Evolutionary conservation across 2,113 vertebrate genomes (phyloP).

Genomic region (Indicator indicator): DNA sequence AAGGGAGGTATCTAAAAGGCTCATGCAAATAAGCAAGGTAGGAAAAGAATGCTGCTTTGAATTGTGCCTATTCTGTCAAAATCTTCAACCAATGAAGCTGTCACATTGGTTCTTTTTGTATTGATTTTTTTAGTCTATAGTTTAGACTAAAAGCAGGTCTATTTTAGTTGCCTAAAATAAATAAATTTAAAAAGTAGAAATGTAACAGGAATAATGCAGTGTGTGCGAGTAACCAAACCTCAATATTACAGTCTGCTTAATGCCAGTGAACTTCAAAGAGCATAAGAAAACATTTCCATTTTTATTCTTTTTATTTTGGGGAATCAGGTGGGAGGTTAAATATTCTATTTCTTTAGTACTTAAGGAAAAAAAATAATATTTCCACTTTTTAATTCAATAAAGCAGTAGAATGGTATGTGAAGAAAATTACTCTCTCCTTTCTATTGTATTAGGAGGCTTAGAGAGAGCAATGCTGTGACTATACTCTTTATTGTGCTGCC

Average conservation of each 20-base stretch:
- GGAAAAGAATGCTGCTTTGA: neutral
- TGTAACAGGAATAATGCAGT: neutral
- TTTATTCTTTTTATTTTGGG: constrained; percentile 15
- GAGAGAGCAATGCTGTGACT: neutral
- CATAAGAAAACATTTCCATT: neutral
- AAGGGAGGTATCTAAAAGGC: neutral
- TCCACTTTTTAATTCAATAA: neutral
- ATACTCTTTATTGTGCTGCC: neutral
- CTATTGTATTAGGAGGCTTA: neutral
- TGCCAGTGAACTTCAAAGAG: constrained; percentile 34
- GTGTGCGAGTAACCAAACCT: neutral
- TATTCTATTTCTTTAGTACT: constrained; percentile 3
- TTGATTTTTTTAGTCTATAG: neutral
- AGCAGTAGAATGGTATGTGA: neutral
- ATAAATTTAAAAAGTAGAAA: neutral
- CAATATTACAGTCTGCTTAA: neutral
- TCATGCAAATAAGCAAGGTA: neutral
- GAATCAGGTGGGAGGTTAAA: constrained; percentile 23
- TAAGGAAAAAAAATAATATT: neutral
- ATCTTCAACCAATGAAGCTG: neutral
- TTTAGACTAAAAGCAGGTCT: constrained; percentile 11
- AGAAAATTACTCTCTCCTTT: neutral
- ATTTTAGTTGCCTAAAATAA: constrained; percentile 34
- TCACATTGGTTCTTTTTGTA: neutral
- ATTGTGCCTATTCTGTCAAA: constrained; percentile 51